A percentile compares a stretch with the other conserved stretches of the same genome.
phyloP scores from a whole-genome alignment of 2,113 vertebrate genomes.

The Dasyprocta punctata region DNA sequence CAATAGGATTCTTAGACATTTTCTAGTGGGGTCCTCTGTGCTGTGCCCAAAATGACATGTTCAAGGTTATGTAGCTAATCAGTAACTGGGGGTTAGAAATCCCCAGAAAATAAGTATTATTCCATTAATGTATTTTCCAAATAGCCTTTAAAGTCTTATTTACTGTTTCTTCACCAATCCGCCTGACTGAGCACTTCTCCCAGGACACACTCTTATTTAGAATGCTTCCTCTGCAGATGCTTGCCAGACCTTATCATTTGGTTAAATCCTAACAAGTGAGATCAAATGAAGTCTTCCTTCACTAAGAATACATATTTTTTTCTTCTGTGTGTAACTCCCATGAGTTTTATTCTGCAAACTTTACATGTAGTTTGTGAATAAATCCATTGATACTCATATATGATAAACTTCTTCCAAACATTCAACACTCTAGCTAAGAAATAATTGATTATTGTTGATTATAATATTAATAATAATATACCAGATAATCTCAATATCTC shows the following conservation, averaged over 20 bases:
- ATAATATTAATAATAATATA: background rate
- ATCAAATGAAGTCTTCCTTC: background rate
- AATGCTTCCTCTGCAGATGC: background rate
- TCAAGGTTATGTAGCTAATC: background rate
- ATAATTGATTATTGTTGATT: background rate
- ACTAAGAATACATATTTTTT: background rate
- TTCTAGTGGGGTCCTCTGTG: background rate
- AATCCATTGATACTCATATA: background rate
- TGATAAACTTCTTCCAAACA: slow-evolving; percentile 16
- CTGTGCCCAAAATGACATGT: background rate
- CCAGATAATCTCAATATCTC: background rate
- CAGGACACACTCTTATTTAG: background rate
- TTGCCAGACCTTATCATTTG: background rate
- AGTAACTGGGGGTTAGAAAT: background rate
- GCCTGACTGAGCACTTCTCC: background rate
- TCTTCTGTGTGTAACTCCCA: background rate
- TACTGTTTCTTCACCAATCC: background rate
- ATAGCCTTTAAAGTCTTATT: background rate
- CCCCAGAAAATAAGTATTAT: background rate
- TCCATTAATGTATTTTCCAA: background rate
- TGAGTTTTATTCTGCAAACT: slow-evolving; percentile 16
- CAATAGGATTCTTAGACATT: background rate
- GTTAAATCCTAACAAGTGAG: background rate
- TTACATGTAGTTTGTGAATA: background rate
- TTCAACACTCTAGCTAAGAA: background rate